These are phyloP conservation scores for Novumbra hubbsi DNA, from an alignment of 2,797 vertebrate genomes.

Conservation along the genomic window DNA sequence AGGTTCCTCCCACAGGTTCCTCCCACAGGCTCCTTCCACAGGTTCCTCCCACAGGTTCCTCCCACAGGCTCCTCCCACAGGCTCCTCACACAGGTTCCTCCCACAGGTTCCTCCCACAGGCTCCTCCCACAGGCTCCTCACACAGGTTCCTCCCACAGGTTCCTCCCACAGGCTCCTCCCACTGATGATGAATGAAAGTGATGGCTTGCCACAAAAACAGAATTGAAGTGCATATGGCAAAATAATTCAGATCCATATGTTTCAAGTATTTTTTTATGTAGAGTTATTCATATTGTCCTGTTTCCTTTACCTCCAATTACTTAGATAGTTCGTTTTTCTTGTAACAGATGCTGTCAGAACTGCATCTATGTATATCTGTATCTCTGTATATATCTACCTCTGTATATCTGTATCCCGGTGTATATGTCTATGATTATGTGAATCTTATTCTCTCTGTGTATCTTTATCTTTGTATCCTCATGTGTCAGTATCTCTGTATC, in stretches of 20 bases:
- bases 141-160: too few species aligned
- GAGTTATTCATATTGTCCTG: conserved; percentile 47
- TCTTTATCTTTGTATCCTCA: too few species aligned
- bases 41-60: too few species aligned
- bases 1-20: conserved; percentile 3
- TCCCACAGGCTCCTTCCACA: too few species aligned
- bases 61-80: too few species aligned
- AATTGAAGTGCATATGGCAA: conserved; percentile 51
- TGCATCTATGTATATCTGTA: conserved; percentile 41
- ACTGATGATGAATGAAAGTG: neutral
- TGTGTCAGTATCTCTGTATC: neutral
- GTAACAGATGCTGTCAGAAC: conserved; percentile 65
- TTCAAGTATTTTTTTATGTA: conserved; percentile 53
- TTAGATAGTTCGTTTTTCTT: conserved; percentile 65
- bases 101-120: too few species aligned
- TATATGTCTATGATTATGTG: neutral
- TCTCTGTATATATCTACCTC: conserved; percentile 3
- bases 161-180: conserved; percentile 3
- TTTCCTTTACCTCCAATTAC: neutral
- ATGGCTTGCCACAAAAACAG: conserved; percentile 9
- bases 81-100: too few species aligned
- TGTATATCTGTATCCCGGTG: neutral
- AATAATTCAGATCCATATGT: conserved; percentile 65
- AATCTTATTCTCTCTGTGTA: neutral
- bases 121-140: too few species aligned